Percentiles rank a stretch among this genome's conserved stretches.
Conservation (phyloP, 1,140 invertebrate genomes). For the Formica selysi region DNA sequence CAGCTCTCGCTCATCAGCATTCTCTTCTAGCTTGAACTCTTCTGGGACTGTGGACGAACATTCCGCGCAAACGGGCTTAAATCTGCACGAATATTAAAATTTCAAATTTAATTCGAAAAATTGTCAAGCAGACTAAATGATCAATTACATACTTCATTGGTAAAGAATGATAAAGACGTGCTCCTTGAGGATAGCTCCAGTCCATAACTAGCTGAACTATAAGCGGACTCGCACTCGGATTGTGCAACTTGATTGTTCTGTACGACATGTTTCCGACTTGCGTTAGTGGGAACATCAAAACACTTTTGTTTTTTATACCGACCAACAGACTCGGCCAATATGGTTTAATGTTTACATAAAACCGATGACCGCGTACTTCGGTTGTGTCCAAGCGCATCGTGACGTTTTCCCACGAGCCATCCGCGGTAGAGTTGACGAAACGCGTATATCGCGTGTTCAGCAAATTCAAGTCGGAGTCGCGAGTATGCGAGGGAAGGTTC, state of each 20-base stretch:
- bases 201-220: conserved; percentile 89
- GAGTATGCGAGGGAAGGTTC: conserved; percentile 88
- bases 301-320: conserved; percentile 83
- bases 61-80: conserved; percentile 81
- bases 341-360: conserved; percentile 90
- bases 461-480: conserved; percentile 89
- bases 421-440: conserved; percentile 87
- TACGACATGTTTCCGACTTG: conserved; percentile 93
- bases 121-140: not conserved
- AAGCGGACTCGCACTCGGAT: conserved; percentile 88
- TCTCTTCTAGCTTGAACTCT: conserved; percentile 83
- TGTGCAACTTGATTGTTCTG: conserved; percentile 87
- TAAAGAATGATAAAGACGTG: conserved; percentile 86
- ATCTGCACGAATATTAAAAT: conserved; percentile 71
- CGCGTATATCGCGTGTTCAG: conserved; percentile 87
- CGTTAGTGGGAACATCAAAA: conserved; percentile 92
- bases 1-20: conserved; percentile 73
- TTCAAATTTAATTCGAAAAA: not conserved
- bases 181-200: conserved; percentile 86
- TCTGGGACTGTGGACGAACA: conserved; percentile 78
- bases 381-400: conserved; percentile 92
- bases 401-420: conserved; percentile 88
- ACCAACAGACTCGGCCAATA: conserved; percentile 90
- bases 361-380: conserved; percentile 91
- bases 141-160: conserved; percentile 81